Evolutionary conservation across 1,140 invertebrate species (phyloP), one percentile per base, ranked within the genome.

Genomic region (Ridgeia piscesae): DNA sequence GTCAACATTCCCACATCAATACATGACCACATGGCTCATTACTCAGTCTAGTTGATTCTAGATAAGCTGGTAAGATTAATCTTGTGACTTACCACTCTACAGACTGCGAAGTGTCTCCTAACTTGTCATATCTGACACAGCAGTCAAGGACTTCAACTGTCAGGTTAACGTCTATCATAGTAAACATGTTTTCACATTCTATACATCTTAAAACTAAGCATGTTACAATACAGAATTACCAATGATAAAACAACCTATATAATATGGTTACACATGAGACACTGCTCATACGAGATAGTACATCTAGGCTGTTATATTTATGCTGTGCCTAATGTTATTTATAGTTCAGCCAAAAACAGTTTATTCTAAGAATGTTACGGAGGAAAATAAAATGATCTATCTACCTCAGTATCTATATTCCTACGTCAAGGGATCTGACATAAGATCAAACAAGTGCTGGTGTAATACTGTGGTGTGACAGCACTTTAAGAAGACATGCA

Each of bases 41-140:
- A 9, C 11, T 42, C 17, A 21, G 58, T 27, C 8, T 77, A 14
- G 58, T 21, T 77, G 58, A 77, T 77, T 77, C 58, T 77, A 21
- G 27, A 77, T 21, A 77, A 2, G 58, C 27, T 21, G 31, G 31
- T 34, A n/a, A 42, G 35, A 6, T 9, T 31, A 91, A 27, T 48
- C 2, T 31, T 58, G 27, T 34, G 34, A 92, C 93, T 94, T 96
- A 97, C 95, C 97, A 97, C 96, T 97, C 96, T 91, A 96, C 96
- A 0, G 98, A 98, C 93, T 98, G 98, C 92, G 98, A 98, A 8
- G 96, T 96, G 94, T 98, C 97, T 34, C 97, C 97, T 92, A 97
- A 95, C 91, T 97, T 95, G 95, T 99, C 98, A 96, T 96, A 96
- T 93, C 96, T 96, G 90, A 35, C 35, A 42, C 27, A 50, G 77